These are phyloP conservation scores for Blastobasis adustella DNA, from an alignment of 2,888 invertebrate species.

Conservation along the genomic window DNA sequence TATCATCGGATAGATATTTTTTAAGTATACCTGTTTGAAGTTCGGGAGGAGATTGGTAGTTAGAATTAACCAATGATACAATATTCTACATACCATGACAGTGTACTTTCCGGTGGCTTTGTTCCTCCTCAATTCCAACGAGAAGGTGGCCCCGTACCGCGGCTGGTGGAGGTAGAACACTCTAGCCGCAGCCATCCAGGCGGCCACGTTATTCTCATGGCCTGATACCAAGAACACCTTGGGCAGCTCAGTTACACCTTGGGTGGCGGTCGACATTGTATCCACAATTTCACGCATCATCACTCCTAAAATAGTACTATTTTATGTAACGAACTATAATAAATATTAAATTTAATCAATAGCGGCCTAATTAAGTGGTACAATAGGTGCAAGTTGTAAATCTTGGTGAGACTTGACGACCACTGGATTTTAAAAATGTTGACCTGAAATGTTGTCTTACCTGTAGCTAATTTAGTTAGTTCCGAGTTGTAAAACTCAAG, in stretches of 20 bases:
- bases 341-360: neutral
- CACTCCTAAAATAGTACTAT: conserved; percentile 41
- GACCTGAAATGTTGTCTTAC: conserved; percentile 25
- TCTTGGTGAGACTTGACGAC: neutral
- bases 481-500: conserved; percentile 46
- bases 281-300: conserved; percentile 67
- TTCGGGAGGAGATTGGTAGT: too few relatives aligned
- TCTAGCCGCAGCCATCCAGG: conserved; percentile 69
- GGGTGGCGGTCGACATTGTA: conserved; percentile 48
- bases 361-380: too few relatives aligned
- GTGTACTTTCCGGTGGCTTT: conserved; percentile 39
- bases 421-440: neutral
- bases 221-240: conserved; percentile 72
- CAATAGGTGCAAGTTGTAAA: too few relatives aligned
- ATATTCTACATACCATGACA: conserved; percentile 49
- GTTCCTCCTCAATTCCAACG: conserved; percentile 66
- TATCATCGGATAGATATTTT: too few relatives aligned
- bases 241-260: conserved; percentile 44
- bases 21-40: too few relatives aligned
- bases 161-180: conserved; percentile 75
- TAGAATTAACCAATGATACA: too few relatives aligned
- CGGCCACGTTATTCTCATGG: conserved; percentile 79
- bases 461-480: conserved; percentile 49
- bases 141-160: conserved; percentile 69
- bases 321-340: neutral